phyloP scores from a whole-genome alignment of 2,113 vertebrate genomes.

The Platycercus adscitus region DNA sequence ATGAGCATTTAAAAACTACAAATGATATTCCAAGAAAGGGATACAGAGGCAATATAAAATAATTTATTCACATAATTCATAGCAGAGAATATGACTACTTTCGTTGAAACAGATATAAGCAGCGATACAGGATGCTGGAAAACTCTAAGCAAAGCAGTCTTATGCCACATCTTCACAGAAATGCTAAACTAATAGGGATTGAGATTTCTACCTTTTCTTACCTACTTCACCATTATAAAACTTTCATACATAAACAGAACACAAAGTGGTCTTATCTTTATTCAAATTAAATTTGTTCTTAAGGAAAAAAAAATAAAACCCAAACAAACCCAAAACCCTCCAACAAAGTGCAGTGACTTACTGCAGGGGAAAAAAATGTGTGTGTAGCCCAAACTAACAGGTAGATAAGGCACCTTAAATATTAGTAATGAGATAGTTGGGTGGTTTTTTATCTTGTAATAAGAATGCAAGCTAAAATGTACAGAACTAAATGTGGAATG shows the following conservation, averaged over 20 bases:
- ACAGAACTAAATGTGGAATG: neutral
- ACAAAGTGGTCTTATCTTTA: neutral
- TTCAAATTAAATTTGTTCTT: neutral
- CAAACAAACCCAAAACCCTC: neutral
- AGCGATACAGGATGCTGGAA: slow-evolving; percentile 10
- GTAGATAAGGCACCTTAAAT: slow-evolving; percentile 64
- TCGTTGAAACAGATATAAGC: slow-evolving; percentile 65
- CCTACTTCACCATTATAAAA: slow-evolving; percentile 9
- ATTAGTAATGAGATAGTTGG: neutral
- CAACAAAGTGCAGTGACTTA: slow-evolving; percentile 41
- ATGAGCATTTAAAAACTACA: neutral
- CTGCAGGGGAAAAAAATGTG: neutral
- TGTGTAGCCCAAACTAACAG: neutral
- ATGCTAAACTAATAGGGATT: neutral
- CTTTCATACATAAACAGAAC: neutral
- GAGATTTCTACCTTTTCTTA: neutral
- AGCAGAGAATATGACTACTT: slow-evolving; percentile 64
- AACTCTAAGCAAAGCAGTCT: slow-evolving; percentile 19
- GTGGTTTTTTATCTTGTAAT: neutral
- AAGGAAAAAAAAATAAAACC: neutral
- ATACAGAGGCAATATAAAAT: slow-evolving; percentile 69
- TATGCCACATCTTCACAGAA: slow-evolving; percentile 12
- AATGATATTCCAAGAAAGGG: neutral
- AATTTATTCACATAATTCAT: slow-evolving; percentile 79
- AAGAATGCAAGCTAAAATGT: slow-evolving; percentile 17